phyloP scores from a whole-genome alignment of 30 jellyfish, hydroid and myxozoan genomes.

The Hydractinia echinata region DNA sequence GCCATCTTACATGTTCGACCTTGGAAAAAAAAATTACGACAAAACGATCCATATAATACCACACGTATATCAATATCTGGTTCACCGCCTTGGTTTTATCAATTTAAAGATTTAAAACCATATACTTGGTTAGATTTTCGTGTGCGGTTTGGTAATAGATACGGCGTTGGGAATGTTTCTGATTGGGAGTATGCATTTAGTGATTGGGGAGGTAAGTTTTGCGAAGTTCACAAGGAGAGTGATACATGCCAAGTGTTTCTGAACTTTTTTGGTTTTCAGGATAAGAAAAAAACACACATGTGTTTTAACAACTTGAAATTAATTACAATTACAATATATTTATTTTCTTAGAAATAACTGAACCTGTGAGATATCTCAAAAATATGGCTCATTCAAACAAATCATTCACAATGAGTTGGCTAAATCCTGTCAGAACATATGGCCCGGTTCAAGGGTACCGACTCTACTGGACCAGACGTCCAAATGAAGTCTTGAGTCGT shows the following conservation, averaged over 20 bases:
- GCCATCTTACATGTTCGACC: conserved; percentile 23
- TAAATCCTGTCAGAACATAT: conserved; percentile 14
- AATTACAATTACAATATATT: background rate
- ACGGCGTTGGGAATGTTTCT: conserved; percentile 38
- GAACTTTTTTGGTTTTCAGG: no score
- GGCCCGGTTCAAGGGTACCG: conserved; percentile 31
- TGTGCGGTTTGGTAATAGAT: conserved; percentile 26
- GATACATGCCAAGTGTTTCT: no score
- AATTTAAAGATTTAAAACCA: conserved; percentile 23
- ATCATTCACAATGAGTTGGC: conserved; percentile 38
- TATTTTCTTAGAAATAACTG: background rate
- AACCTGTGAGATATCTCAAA: conserved; percentile 35
- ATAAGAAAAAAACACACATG: no score
- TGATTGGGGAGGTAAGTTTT: conserved; percentile 32
- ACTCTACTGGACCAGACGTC: conserved; percentile 27
- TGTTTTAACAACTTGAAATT: no score
- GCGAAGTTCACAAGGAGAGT: no score
- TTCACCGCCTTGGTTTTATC: conserved; percentile 31
- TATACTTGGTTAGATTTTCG: conserved; percentile 35
- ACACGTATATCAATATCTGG: conserved; percentile 8
- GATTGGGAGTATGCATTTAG: conserved; percentile 19
- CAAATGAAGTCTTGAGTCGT: conserved; percentile 1
- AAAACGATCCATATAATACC: background rate
- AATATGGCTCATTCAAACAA: conserved; percentile 25
- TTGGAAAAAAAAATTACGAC: background rate